Evolutionary conservation across 2,113 vertebrate species (phyloP).

Genomic region (Picathartes gymnocephalus): DNA sequence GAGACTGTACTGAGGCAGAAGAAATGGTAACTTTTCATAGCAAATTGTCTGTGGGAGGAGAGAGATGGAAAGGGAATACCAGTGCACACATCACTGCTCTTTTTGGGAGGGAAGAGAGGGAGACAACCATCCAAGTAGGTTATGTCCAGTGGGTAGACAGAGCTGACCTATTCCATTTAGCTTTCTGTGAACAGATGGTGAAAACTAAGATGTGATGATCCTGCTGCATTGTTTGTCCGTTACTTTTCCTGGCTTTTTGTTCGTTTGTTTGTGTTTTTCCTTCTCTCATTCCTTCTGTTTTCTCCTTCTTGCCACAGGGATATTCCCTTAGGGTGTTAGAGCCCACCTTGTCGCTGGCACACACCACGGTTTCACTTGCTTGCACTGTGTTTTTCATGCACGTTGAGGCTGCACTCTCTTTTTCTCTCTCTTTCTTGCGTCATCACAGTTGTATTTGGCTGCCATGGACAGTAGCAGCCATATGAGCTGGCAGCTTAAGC

Average conservation of each 20-base stretch:
- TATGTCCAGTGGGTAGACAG: neutral
- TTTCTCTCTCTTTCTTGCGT: constrained; percentile 78
- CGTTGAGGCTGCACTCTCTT: constrained; percentile 79
- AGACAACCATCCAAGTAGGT: neutral
- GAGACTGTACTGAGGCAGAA: neutral
- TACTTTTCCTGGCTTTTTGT: constrained; percentile 65
- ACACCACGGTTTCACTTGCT: constrained; percentile 66
- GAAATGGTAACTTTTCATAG: neutral
- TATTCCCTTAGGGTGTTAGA: constrained; percentile 27
- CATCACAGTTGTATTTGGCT: constrained; percentile 94
- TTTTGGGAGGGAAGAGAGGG: neutral
- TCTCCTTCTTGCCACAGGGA: constrained; percentile 21
- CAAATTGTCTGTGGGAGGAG: neutral
- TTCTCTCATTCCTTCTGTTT: constrained; percentile 48
- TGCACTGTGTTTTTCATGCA: constrained; percentile 78
- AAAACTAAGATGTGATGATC: constrained; percentile 26
- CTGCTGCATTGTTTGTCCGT: constrained; percentile 45
- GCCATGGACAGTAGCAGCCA: constrained; percentile 91
- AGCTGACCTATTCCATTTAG: neutral
- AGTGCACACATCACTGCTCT: neutral
- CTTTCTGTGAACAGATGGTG: constrained; percentile 36
- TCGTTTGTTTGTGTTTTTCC: constrained; percentile 29
- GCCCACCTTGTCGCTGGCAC: constrained; percentile 39
- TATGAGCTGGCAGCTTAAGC: constrained; percentile 94
- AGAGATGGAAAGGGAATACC: neutral